Evolutionary conservation across 2,797 vertebrate species (phyloP).

Genomic region (Tamandua tetradactyla): DNA sequence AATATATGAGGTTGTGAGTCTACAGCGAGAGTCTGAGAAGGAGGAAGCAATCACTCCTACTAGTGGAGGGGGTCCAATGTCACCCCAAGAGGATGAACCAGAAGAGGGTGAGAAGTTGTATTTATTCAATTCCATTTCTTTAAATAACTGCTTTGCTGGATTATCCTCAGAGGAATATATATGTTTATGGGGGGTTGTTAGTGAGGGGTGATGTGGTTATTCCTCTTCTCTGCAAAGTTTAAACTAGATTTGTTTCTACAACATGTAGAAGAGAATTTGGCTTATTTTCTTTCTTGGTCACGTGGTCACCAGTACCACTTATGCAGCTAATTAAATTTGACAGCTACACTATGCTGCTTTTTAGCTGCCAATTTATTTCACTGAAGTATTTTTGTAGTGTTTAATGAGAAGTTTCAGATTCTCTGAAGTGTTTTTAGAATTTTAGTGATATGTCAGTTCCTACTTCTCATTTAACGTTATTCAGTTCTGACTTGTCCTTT

Average conservation of each 20-base stretch:
- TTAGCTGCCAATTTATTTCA: conserved; percentile 52
- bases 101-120: conserved; percentile 89
- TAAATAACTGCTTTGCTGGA: neutral
- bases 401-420: conserved; percentile 63
- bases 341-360: neutral
- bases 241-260: neutral
- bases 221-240: neutral
- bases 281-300: conserved; percentile 5
- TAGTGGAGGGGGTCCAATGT: conserved; percentile 85
- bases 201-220: no score
- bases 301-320: neutral
- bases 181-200: neutral
- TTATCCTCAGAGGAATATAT: neutral
- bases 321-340: conserved; percentile 15
- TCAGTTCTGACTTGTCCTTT: conserved; percentile 14
- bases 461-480: neutral
- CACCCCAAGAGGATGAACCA: conserved; percentile 94
- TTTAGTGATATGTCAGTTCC: conserved; percentile 8
- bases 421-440: conserved; percentile 50
- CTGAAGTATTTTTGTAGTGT: conserved; percentile 42
- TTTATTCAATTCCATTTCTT: neutral
- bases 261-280: neutral
- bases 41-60: conserved; percentile 84
- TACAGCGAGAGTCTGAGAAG: conserved; percentile 93
- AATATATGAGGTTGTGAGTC: conserved; percentile 96